These are phyloP conservation scores for Sarcophaga carnaria DNA, from an alignment of 2,888 invertebrate genomes.

Conservation along the genomic window DNA sequence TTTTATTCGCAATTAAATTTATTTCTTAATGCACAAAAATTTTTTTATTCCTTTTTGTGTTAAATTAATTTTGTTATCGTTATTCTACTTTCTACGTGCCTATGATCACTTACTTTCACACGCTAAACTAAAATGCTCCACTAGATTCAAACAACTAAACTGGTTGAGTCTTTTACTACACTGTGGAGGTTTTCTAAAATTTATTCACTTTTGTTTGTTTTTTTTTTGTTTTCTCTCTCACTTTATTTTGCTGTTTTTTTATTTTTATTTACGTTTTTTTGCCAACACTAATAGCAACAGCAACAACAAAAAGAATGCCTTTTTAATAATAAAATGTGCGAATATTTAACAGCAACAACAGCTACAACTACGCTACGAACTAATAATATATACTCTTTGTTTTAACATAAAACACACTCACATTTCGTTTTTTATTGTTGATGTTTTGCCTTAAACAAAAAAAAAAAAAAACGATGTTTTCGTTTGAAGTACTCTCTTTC, in stretches of 20 bases:
- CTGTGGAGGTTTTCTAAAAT: not conserved
- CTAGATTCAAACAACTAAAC: constrained; percentile 24
- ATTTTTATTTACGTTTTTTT: constrained; percentile 12
- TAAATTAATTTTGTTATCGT: not conserved
- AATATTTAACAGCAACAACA: not conserved
- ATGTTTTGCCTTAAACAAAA: not conserved
- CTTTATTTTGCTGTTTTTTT: not conserved
- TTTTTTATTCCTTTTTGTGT: no score
- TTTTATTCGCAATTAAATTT: no score
- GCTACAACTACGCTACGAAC: no score
- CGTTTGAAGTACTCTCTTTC: constrained; percentile 5
- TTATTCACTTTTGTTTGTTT: not conserved
- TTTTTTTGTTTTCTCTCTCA: not conserved
- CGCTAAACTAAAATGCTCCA: constrained; percentile 15
- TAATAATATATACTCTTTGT: not conserved
- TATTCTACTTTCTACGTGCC: not conserved
- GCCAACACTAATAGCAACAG: not conserved
- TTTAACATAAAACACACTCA: constrained; percentile 32
- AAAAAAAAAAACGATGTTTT: not conserved
- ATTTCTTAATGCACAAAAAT: no score
- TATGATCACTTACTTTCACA: not conserved
- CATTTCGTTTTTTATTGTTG: constrained; percentile 11
- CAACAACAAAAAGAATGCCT: not conserved
- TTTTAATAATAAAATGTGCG: not conserved
- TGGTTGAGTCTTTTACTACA: not conserved